These are phyloP conservation scores for Sarcoramphus papa DNA, from an alignment of 2,797 vertebrate species.

Conservation along the genomic window DNA sequence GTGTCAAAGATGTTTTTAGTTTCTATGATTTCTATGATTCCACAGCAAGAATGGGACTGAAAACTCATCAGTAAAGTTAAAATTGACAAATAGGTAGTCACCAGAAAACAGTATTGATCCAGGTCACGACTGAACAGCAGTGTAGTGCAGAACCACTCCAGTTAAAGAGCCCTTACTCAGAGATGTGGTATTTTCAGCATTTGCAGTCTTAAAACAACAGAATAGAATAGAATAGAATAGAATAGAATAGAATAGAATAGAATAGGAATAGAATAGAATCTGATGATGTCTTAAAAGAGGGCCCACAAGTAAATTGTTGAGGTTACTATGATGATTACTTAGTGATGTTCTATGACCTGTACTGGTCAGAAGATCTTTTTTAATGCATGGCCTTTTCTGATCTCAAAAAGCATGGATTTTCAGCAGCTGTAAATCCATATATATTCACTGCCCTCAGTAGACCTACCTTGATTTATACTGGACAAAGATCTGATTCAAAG, in stretches of 20 bases:
- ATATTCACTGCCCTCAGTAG: background rate
- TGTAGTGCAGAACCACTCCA: background rate
- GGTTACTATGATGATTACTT: background rate
- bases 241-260: background rate
- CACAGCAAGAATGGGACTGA: background rate
- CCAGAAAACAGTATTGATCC: background rate
- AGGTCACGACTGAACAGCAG: background rate
- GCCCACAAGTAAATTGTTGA: background rate
- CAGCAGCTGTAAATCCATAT: background rate
- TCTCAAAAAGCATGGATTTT: background rate
- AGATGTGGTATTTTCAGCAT: background rate
- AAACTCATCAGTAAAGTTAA: background rate
- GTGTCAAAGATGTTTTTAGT: background rate
- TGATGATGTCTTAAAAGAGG: fast-evolving
- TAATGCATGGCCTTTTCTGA: background rate
- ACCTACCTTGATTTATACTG: background rate
- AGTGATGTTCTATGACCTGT: background rate
- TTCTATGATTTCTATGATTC: background rate
- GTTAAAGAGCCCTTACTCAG: background rate
- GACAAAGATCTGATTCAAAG: background rate
- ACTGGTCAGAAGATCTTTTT: background rate
- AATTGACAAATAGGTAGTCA: background rate
- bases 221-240: background rate
- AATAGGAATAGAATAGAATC: background rate
- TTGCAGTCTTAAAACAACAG: background rate